Percentiles rank a stretch among this genome's conserved stretches.
phyloP scores from a whole-genome alignment of 1,140 invertebrate species.

The Triops longicaudatus region DNA sequence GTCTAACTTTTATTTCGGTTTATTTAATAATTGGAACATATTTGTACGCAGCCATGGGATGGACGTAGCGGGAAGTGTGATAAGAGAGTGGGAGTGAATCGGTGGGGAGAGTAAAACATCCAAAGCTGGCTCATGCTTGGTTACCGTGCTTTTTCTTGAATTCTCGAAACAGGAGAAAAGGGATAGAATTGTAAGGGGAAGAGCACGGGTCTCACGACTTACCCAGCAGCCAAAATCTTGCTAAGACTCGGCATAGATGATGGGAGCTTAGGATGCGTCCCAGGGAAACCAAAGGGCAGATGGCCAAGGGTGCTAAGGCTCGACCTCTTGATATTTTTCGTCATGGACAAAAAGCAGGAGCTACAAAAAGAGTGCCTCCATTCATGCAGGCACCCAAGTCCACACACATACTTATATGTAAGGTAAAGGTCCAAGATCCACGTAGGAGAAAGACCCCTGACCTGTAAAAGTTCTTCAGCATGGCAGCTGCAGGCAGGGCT shows the following conservation, averaged over 20 bases:
- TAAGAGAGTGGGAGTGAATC: too few species aligned
- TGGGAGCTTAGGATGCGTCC: background rate
- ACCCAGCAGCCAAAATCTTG: conserved; percentile 3
- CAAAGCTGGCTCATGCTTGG: too few species aligned
- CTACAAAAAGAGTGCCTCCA: background rate
- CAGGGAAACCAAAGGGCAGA: background rate
- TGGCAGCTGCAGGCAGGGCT: conserved; percentile 1
- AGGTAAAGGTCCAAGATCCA: background rate
- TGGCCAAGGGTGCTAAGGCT: conserved; percentile 4
- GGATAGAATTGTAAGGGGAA: background rate
- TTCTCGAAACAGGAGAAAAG: background rate
- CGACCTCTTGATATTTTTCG: conserved; percentile 7
- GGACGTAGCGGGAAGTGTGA: too few species aligned
- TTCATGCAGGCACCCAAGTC: background rate
- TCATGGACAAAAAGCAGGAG: conserved; percentile 12
- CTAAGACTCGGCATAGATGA: background rate
- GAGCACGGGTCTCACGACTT: conserved; percentile 13
- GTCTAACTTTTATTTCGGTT: too few species aligned
- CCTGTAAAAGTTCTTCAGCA: background rate
- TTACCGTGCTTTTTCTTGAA: too few species aligned
- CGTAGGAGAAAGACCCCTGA: background rate
- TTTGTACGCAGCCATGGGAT: too few species aligned
- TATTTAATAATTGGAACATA: too few species aligned
- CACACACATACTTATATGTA: background rate
- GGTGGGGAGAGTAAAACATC: too few species aligned